Percentiles rank a stretch among this genome's conserved stretches.
Conservation (phyloP, 1,140 invertebrate species). For the Drosophila insularis region DNA sequence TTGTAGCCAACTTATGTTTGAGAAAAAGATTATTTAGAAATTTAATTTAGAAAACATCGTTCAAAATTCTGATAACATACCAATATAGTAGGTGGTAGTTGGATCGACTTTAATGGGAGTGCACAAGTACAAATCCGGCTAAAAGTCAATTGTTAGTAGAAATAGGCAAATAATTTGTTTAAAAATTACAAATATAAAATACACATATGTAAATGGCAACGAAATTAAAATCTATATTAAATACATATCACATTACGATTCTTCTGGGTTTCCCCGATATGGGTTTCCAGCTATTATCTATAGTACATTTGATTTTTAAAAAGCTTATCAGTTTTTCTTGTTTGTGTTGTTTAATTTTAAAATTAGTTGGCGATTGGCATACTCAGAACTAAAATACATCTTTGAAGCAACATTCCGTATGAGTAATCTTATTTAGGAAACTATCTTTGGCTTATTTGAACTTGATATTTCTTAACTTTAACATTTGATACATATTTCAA, state of each 20-base stretch:
- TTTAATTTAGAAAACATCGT: neutral
- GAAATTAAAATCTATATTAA: neutral
- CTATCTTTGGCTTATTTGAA: neutral
- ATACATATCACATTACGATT: too few species aligned
- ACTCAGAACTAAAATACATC: neutral
- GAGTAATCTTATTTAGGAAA: neutral
- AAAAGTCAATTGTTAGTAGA: conserved; percentile 63
- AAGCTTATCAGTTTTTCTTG: neutral
- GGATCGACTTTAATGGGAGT: conserved; percentile 90
- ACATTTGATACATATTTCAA: too few species aligned
- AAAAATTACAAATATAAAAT: neutral
- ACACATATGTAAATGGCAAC: neutral
- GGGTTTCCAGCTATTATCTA: neutral
- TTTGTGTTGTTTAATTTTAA: neutral
- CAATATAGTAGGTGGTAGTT: conserved; percentile 88
- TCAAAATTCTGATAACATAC: conserved; percentile 82
- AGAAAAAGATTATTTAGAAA: conserved; percentile 10
- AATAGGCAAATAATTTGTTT: conserved; percentile 11
- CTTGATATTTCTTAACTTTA: neutral
- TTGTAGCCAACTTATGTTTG: conserved; percentile 91
- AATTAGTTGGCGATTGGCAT: too few species aligned
- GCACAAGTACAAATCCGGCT: conserved; percentile 93
- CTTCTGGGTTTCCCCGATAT: neutral
- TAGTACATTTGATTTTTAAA: neutral
- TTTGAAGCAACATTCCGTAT: neutral